Conservation (phyloP, 2,888 invertebrate genomes). For the Troides aeacus region DNA sequence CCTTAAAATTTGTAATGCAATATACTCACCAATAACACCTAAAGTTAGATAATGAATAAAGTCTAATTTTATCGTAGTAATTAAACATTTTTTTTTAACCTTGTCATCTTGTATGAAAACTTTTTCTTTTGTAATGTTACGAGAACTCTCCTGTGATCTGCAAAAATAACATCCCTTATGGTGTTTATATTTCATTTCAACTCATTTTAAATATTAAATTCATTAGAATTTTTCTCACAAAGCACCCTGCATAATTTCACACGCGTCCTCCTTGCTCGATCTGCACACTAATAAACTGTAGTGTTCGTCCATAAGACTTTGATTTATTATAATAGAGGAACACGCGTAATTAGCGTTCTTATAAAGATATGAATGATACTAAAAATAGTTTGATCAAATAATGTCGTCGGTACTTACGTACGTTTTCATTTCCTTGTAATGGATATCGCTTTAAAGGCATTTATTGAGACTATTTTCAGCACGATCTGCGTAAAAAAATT, state of each 20-base stretch:
- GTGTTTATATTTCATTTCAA: slow-evolving; percentile 14
- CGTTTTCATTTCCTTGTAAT: slow-evolving; percentile 55
- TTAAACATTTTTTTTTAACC: slow-evolving; percentile 35
- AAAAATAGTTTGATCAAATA: slow-evolving; percentile 37
- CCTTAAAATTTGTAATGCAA: background rate
- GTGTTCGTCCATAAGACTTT: slow-evolving; percentile 60
- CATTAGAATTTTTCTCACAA: slow-evolving; percentile 41
- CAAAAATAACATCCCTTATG: slow-evolving; percentile 21
- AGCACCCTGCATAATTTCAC: slow-evolving; percentile 41
- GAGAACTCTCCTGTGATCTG: slow-evolving; percentile 32
- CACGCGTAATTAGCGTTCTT: slow-evolving; percentile 37
- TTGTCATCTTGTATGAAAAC: slow-evolving; percentile 33
- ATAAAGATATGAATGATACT: slow-evolving; percentile 38
- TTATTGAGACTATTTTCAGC: slow-evolving; percentile 49
- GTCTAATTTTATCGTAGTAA: slow-evolving; percentile 30
- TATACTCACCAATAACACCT: slow-evolving; percentile 43
- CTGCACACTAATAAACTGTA: slow-evolving; percentile 51
- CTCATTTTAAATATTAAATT: slow-evolving; percentile 7
- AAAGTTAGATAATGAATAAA: slow-evolving; percentile 41
- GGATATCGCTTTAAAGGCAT: slow-evolving; percentile 50
- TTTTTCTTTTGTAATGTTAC: slow-evolving; percentile 33
- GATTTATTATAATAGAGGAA: slow-evolving; percentile 41
- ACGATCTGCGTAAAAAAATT: slow-evolving; percentile 18
- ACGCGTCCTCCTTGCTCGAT: slow-evolving; percentile 40
- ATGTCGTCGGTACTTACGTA: slow-evolving; percentile 53